These are phyloP conservation scores for Gouania willdenowi DNA, from an alignment of 2,797 vertebrate genomes.

Conservation along the genomic window DNA sequence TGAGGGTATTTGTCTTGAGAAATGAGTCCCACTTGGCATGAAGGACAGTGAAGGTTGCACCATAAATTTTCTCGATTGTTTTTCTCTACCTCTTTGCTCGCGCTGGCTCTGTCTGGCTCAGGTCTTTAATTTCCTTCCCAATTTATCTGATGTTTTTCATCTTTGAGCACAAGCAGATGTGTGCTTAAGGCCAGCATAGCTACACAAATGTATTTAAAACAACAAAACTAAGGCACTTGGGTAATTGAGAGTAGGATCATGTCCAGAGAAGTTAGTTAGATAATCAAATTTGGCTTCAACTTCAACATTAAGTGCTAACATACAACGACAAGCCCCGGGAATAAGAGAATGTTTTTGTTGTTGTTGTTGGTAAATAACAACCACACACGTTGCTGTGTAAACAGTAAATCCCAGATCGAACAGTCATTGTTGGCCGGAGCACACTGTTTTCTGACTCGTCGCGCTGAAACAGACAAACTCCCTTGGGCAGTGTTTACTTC, in stretches of 20 bases:
- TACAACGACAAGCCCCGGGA: too few relatives aligned
- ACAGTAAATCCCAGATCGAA: slow-evolving; percentile 12
- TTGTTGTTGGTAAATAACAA: neutral
- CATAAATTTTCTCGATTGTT: slow-evolving; percentile 25
- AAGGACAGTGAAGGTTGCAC: slow-evolving; percentile 53
- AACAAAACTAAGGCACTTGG: neutral
- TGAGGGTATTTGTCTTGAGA: slow-evolving; percentile 50
- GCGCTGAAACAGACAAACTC: neutral
- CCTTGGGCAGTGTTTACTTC: slow-evolving; percentile 14
- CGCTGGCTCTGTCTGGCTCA: slow-evolving; percentile 13
- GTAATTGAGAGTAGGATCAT: too few relatives aligned
- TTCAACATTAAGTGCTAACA: too few relatives aligned
- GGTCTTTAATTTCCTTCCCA: slow-evolving; percentile 14
- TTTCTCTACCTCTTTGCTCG: slow-evolving; percentile 10
- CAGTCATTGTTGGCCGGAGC: slow-evolving; percentile 4
- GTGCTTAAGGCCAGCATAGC: slow-evolving; percentile 12
- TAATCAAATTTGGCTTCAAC: too few relatives aligned
- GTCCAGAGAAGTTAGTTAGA: too few relatives aligned
- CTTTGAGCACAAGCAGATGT: neutral
- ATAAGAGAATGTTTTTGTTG: too few relatives aligned
- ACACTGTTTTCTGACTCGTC: neutral
- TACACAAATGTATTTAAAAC: slow-evolving; percentile 19
- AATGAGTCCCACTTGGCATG: slow-evolving; percentile 45
- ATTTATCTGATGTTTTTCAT: slow-evolving; percentile 4
- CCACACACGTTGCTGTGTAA: too few relatives aligned